Conservation (phyloP, 2,888 invertebrate species). For the Eilema sororculum region DNA sequence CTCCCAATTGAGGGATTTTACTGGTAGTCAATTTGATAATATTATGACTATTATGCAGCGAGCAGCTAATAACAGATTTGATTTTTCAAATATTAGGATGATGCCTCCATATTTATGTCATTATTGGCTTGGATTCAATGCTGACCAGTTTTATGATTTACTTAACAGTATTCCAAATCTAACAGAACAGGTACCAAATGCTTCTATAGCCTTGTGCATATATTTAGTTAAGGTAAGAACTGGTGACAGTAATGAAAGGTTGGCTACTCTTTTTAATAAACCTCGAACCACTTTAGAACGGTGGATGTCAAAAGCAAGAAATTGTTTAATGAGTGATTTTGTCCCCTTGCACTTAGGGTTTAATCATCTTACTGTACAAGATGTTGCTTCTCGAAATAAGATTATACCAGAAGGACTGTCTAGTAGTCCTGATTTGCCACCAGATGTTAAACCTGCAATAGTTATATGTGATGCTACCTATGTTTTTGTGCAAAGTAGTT, state of each 20-base stretch:
- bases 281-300: conserved; percentile 22
- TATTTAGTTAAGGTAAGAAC: conserved; percentile 29
- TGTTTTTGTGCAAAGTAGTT: conserved; percentile 23
- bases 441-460: conserved; percentile 19
- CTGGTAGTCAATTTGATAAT: conserved; percentile 26
- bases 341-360: conserved; percentile 17
- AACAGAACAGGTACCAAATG: conserved; percentile 21
- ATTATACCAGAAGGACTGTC: no score
- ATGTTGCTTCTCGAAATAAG: conserved; percentile 4
- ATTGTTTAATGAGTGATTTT: conserved; percentile 16
- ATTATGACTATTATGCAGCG: conserved; percentile 23
- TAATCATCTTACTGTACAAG: no score
- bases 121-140: conserved; percentile 21
- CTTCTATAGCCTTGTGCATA: conserved; percentile 23
- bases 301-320: conserved; percentile 22
- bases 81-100: conserved; percentile 25
- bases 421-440: no score
- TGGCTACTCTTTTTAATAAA: conserved; percentile 10
- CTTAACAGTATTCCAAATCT: background rate
- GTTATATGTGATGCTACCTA: conserved; percentile 28
- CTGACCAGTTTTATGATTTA: background rate
- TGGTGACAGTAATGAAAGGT: conserved; percentile 26
- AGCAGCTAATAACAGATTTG: conserved; percentile 16
- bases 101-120: conserved; percentile 10
- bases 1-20: conserved; percentile 24